Percentiles rank a stretch among this genome's conserved stretches.
Conservation (phyloP, 2,797 vertebrate species). For the Sarcoramphus papa region DNA sequence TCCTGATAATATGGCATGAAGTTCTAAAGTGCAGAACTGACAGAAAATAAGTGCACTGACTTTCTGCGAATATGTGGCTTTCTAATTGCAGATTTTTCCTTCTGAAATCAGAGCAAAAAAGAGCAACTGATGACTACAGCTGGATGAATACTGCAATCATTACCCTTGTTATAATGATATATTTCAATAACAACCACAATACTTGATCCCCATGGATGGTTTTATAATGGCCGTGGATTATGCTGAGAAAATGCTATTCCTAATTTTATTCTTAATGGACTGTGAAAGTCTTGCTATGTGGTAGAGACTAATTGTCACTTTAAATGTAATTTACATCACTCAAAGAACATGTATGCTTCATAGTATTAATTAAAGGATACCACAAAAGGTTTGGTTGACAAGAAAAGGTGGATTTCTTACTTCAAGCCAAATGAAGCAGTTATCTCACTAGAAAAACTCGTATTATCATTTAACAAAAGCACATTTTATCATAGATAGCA, state of each 20-base stretch:
- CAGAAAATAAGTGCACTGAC: not conserved
- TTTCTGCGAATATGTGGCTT: not conserved
- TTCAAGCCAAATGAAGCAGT: not conserved
- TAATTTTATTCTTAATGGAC: conserved; percentile 51
- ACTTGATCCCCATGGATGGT: not conserved
- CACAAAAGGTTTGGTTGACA: not conserved
- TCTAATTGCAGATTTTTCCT: conserved; percentile 24
- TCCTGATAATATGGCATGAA: not conserved
- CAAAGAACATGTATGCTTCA: conserved; percentile 25
- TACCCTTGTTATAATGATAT: conserved; percentile 50
- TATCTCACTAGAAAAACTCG: not conserved
- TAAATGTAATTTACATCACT: conserved; percentile 21
- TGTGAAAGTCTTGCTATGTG: conserved; percentile 35
- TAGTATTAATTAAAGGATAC: not conserved
- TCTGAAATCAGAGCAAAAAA: not conserved
- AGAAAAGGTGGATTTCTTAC: not conserved
- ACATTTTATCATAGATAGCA: not conserved
- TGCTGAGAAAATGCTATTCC: conserved; percentile 33
- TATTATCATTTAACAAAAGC: not conserved
- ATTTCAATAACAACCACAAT: conserved; percentile 42
- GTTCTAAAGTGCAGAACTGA: not conserved
- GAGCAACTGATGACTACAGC: conserved; percentile 14
- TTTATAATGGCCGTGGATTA: conserved; percentile 31
- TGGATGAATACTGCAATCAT: conserved; percentile 35
- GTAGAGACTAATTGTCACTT: conserved; percentile 15